These are phyloP conservation scores for Caenorhabditis macrosperma DNA, from an alignment of 2,888 invertebrate genomes.

Conservation along the genomic window DNA sequence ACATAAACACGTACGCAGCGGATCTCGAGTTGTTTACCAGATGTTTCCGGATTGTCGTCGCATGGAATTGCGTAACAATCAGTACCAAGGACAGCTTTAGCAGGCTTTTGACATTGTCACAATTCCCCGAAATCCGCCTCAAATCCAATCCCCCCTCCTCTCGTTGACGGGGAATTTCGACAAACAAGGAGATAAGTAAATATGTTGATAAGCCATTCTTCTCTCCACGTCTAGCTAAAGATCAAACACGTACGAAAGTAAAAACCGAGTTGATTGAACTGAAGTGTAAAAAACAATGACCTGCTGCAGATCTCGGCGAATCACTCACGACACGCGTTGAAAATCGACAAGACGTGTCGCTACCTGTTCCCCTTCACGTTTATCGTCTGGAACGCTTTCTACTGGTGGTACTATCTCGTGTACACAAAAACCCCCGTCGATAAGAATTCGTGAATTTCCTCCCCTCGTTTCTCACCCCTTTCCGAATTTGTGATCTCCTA, in stretches of 20 bases:
- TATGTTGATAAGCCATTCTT: neutral
- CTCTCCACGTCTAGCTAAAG: neutral
- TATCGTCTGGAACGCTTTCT: slow-evolving; percentile 70
- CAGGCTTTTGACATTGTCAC: slow-evolving; percentile 34
- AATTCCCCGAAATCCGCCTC: slow-evolving; percentile 27
- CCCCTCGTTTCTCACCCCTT: slow-evolving; percentile 7
- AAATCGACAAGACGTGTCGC: slow-evolving; percentile 73
- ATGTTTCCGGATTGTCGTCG: slow-evolving; percentile 20
- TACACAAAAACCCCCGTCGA: slow-evolving; percentile 49
- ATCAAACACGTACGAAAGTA: neutral
- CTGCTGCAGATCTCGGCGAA: slow-evolving; percentile 65
- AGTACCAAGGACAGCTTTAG: slow-evolving; percentile 4
- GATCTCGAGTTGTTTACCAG: slow-evolving; percentile 40
- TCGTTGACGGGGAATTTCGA: neutral
- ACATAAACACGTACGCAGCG: slow-evolving; percentile 16
- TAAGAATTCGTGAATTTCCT: slow-evolving; percentile 11
- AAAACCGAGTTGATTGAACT: neutral
- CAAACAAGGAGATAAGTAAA: slow-evolving; percentile 1
- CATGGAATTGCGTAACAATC: slow-evolving; percentile 39
- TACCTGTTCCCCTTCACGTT: slow-evolving; percentile 71
- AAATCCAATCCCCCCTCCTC: slow-evolving; percentile 4
- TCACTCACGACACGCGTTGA: slow-evolving; percentile 70
- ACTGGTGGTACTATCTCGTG: slow-evolving; percentile 73
- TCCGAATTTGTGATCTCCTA: slow-evolving; percentile 37
- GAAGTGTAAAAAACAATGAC: too few species aligned